Base-by-base conservation (phyloP, 2,113 vertebrate genomes). In the Hymenochirus boettgeri region DNA sequence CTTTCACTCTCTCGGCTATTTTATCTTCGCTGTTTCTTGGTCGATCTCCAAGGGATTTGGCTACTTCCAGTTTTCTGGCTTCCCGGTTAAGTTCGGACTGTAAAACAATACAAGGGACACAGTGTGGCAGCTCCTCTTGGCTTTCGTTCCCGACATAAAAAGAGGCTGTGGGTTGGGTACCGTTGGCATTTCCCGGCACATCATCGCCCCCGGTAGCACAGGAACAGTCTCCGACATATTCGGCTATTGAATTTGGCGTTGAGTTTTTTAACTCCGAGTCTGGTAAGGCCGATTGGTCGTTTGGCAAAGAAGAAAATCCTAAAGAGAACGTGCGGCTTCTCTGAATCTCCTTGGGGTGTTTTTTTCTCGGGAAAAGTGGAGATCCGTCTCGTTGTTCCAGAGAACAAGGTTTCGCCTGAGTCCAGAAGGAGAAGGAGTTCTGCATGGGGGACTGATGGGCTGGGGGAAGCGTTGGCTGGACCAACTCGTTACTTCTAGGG, bases 21-120 rank as follows among this genome's bases (percentile, higher is more conserved):
- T 89, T 84, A 47, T 85, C 82, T 70, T 87, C 84, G 35, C 74
- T 90, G 71, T 82, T 80, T 62, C 88, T 87, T 62, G 82, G 80
- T 50, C 91, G 77, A 73, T 86, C 74, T 57, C 91, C 90, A 66
- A 99, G 85, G 46, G 93, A 93, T 82, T 83, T 91, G 26, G 91
- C 91, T 72, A 90, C 92, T 73, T 92, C 71, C 37, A 92, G 35
- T 61, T 86, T 82, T 50, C 95, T 85, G 62, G 76, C 85, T 64
- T 95, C 91, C 19, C 81, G 31, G 48, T 81, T 83, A 61, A 90
- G 59, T 63, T 92, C 92, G 46, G 86, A 77, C 39, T 85, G 91
- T 27, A 90, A 56, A 18, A 69, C 71, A 70, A 85, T 64, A 29
- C 81, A 72, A 11, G 88, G 78, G 65, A 83, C 79, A 33, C 86